Evolutionary conservation across 1,140 invertebrate species (phyloP).

Genomic region (Stegodyphus dumicola): DNA sequence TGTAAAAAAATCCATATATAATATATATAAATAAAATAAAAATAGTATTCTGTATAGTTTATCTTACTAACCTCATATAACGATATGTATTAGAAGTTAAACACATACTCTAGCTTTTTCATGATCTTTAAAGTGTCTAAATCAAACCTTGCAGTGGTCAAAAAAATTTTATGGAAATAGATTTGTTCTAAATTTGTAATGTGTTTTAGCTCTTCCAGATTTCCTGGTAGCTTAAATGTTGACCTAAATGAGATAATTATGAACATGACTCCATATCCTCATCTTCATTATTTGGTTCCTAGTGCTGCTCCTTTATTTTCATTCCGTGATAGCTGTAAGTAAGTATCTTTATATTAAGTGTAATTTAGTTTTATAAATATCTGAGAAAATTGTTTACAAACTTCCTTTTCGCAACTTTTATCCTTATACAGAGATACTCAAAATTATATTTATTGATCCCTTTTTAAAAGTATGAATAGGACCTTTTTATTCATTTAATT

Average conservation of each 20-base stretch:
- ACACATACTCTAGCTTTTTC: neutral
- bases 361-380: too few species aligned
- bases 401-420: too few species aligned
- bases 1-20: neutral
- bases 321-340: too few species aligned
- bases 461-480: too few species aligned
- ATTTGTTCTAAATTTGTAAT: neutral
- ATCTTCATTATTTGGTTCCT: conserved; percentile 69
- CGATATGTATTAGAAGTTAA: neutral
- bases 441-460: too few species aligned
- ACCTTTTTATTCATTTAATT: too few species aligned
- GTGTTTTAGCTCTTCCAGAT: conserved; percentile 63
- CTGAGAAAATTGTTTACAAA: too few species aligned
- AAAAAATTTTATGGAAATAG: neutral
- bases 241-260: conserved; percentile 71
- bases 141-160: neutral
- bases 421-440: too few species aligned
- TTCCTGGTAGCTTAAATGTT: conserved; percentile 68
- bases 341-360: too few species aligned
- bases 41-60: neutral
- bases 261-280: conserved; percentile 70
- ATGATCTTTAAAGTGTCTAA: neutral
- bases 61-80: neutral
- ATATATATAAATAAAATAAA: neutral
- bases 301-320: conserved; percentile 56